Base-by-base conservation (phyloP, 2,888 invertebrate species). In the Euproctis similis region DNA sequence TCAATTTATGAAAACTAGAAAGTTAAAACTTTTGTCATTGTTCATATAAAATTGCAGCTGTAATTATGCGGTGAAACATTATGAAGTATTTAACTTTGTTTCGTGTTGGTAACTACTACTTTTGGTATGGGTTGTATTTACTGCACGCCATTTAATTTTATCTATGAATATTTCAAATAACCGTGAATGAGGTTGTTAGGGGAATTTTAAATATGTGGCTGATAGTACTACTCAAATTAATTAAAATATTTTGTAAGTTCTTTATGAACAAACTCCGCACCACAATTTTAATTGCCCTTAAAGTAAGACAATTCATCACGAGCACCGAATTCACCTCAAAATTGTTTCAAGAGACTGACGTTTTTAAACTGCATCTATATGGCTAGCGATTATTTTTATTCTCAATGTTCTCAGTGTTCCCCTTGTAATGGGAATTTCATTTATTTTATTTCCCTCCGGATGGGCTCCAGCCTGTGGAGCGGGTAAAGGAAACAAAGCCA, bases 381-480 rank as follows among this genome's bases (percentile, higher is more conserved):
- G 53, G 57, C 58, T 48, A 39, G 52, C 52, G 57, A 58, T 3
- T 68, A 61, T 69, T 64, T 64, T 68, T 64, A 54, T 59, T 59
- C 48, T 53, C 46, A 45, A 46, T 50, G 24, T 24, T 26, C 48
- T 57, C 53, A 4, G 3, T 21, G 29, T n/a, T 26, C 39, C 29
- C 12, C 34, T 34, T 32, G 39, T 68, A 61, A 70, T 67, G 66
- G 61, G 68, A 70, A 73, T 71, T 78, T 71, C 66, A 69, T 74
- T 78, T 68, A 67, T 69, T 74, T 70, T 66, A 71, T 77, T 74
- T 73, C 69, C 69, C 70, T 55, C 48, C 65, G 71, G 71, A 74
- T 59, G 63, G 49, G 51, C 53, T 54, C 56, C 51, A 58, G 56
- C 52, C 56, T 59, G 61, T 57, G 51, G 56, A 58, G 50, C 47